Base-by-base conservation (phyloP, 2,888 invertebrate species). In the Megastigmus dorsalis region DNA sequence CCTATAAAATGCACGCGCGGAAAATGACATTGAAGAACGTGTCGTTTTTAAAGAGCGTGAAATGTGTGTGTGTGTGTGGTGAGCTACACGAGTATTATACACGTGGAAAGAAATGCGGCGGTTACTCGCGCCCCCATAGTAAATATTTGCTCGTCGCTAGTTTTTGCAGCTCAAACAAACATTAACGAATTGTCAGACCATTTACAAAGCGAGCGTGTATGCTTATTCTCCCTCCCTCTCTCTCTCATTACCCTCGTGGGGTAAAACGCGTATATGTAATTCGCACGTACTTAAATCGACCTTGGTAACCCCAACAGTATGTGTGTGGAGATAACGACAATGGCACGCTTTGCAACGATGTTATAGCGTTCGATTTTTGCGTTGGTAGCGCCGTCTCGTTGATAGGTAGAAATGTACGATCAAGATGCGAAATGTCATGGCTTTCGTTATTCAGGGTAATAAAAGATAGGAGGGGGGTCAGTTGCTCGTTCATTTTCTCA, bases 101-200 rank as follows among this genome's bases (percentile, higher is more conserved):
- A 15, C 15, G 3, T 28, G 18, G 48, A 3, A 10, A 10, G 13
- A 26, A 9, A 1, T 6, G 23, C 5, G 54, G 7, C 41, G n/a
- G n/a, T n/a, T n/a, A n/a, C n/a, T n/a, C 18, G 38, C 2, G 20
- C n/a, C n/a, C n/a, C n/a, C n/a, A n/a, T n/a, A n/a, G 59, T 48
- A 62, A 69, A 69, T 60, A 69, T 69, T 69, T 62, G 60, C n/a
- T 20, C 15, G n/a, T 41, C 6, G 28, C 2, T 26, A 18, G 52
- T 41, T 59, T 60, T 60, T 59, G 18, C 30, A 54, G 1, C n/a
- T 20, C 41, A 33, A 30, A 20, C 30, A 50, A 59, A 38, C 33
- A 23, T 10, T 20, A 68, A 50, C 15, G 20, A 59, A 36, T 50
- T 23, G 1, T 36, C 38, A 10, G 13, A 20, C 15, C 28, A n/a